Evolutionary conservation across 2,113 vertebrate genomes (phyloP).

Genomic region (Hippoglossus stenolepis): DNA sequence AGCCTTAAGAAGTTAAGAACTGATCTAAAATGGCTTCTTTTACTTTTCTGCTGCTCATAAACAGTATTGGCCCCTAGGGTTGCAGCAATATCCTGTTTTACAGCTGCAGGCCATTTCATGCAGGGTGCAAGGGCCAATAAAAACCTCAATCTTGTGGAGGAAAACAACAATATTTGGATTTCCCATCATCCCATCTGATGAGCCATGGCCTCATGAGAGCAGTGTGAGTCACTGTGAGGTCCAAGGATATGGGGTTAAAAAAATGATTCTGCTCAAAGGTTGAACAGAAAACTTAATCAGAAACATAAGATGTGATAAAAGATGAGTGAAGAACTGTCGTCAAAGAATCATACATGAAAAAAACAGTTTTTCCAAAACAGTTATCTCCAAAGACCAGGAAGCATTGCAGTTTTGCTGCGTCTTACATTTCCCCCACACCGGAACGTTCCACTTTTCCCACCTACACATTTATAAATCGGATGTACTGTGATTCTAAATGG

Average conservation of each 20-base stretch:
- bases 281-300: no score
- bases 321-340: no score
- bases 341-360: no score
- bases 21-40: not conserved
- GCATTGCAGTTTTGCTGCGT: not conserved
- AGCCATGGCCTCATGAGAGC: slow-evolving; percentile 11
- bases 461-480: not conserved
- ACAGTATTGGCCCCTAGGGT: slow-evolving; percentile 10
- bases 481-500: not conserved
- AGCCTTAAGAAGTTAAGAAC: not conserved
- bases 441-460: not conserved
- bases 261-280: no score
- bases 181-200: slow-evolving; percentile 37
- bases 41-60: not conserved
- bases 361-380: not conserved
- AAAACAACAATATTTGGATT: slow-evolving; percentile 54
- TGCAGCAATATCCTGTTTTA: slow-evolving; percentile 3
- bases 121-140: slow-evolving; percentile 22
- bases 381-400: slow-evolving; percentile 21
- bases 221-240: slow-evolving; percentile 7
- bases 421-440: not conserved
- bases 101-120: slow-evolving; percentile 51
- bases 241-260: not conserved
- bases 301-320: no score
- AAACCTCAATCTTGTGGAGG: slow-evolving; percentile 32